phyloP scores from a whole-genome alignment of 2,113 vertebrate species.

The Thalassarche chlororhynchos region DNA sequence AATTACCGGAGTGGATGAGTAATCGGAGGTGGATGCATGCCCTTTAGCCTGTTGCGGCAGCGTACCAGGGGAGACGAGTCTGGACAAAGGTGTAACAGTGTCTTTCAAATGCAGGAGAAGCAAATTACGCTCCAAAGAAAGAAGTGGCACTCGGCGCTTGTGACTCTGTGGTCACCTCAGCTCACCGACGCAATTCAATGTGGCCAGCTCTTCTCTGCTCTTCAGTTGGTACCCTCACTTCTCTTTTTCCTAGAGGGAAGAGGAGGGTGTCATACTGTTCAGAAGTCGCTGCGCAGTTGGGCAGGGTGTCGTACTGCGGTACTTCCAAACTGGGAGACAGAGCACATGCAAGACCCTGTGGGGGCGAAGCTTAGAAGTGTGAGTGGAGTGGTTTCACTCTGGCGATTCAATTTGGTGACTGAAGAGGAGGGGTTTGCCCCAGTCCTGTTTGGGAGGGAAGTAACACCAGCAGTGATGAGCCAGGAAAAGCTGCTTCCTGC shows the following conservation, averaged over 20 bases:
- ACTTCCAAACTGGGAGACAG: not conserved
- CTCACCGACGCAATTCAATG: fast-evolving
- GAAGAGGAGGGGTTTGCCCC: not conserved
- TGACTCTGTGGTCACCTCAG: fast-evolving
- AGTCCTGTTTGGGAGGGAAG: not conserved
- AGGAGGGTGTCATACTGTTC: not conserved
- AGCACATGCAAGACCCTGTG: fast-evolving
- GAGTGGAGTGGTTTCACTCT: not conserved
- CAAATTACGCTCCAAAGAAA: not conserved
- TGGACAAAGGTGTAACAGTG: not conserved
- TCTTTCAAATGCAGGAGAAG: not conserved
- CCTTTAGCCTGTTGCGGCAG: not conserved
- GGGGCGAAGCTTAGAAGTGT: not conserved
- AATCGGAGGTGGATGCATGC: not conserved
- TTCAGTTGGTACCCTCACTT: no score
- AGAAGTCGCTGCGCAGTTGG: fast-evolving
- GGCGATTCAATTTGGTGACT: not conserved
- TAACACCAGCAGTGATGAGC: not conserved
- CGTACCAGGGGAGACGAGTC: fast-evolving
- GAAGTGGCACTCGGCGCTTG: not conserved
- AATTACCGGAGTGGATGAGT: not conserved
- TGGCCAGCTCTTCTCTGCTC: not conserved
- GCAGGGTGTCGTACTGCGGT: fast-evolving
- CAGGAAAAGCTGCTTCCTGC: not conserved
- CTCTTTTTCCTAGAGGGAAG: not conserved